Conservation (phyloP, 1,140 invertebrate species). For the Drosophila burlai region DNA sequence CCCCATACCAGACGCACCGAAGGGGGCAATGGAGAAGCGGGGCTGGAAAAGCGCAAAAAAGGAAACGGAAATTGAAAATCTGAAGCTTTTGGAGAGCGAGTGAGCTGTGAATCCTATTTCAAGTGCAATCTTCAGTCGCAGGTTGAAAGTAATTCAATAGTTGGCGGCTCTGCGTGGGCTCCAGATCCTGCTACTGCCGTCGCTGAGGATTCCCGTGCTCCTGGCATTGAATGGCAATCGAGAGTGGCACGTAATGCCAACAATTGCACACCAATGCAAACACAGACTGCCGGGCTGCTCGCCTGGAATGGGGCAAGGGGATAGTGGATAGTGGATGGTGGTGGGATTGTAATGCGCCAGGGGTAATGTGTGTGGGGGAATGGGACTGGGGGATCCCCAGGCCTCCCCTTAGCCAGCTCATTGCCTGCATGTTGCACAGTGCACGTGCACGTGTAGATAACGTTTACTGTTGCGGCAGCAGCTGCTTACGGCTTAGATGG, state of each 20-base stretch:
- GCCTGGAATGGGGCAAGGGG: slow-evolving; percentile 20
- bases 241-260: slow-evolving; percentile 83
- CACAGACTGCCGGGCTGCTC: slow-evolving; percentile 40
- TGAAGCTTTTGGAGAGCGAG: slow-evolving; percentile 79
- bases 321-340: slow-evolving; percentile 17
- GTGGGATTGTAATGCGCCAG: slow-evolving; percentile 36
- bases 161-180: slow-evolving; percentile 62
- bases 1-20: slow-evolving; percentile 21
- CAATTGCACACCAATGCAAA: slow-evolving; percentile 80
- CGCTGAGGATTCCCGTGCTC: slow-evolving; percentile 30
- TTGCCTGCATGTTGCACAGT: slow-evolving; percentile 78
- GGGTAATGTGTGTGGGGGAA: slow-evolving; percentile 3
- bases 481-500: slow-evolving; percentile 44
- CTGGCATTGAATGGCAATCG: slow-evolving; percentile 80
- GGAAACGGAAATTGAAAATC: slow-evolving; percentile 84
- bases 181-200: slow-evolving; percentile 12
- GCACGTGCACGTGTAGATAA: slow-evolving; percentile 76
- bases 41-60: slow-evolving; percentile 51
- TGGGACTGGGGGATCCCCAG: neutral
- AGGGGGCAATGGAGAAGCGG: slow-evolving; percentile 5
- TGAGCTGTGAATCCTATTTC: slow-evolving; percentile 83
- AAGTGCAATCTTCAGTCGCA: slow-evolving; percentile 82
- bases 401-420: slow-evolving; percentile 43
- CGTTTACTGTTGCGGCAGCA: slow-evolving; percentile 60
- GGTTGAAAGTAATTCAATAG: slow-evolving; percentile 82